phyloP scores from a whole-genome alignment of 2,888 invertebrate species.

The Noctua comes region DNA sequence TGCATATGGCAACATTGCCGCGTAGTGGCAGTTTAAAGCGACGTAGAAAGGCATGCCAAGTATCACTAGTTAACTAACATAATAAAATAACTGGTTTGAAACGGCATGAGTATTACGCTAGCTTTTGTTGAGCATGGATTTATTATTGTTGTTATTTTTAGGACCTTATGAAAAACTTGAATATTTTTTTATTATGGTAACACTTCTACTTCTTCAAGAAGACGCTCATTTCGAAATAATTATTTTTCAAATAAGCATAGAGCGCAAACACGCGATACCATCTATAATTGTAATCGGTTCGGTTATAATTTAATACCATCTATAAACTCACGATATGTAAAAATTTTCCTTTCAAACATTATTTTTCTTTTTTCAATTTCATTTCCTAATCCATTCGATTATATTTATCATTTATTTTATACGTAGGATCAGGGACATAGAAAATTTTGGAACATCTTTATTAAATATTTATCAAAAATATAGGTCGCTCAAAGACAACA shows the following conservation, averaged over 20 bases:
- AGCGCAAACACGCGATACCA: neutral
- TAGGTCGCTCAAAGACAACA: constrained; percentile 89
- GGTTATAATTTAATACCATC: neutral
- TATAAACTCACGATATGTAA: neutral
- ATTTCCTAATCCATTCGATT: neutral
- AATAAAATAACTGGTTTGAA: constrained; percentile 66
- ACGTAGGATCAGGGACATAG: constrained; percentile 38
- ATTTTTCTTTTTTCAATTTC: neutral
- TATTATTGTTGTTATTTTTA: constrained; percentile 38
- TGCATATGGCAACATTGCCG: constrained; percentile 24
- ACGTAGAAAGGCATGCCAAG: constrained; percentile 75
- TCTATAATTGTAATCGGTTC: neutral
- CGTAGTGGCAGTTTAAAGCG: constrained; percentile 70
- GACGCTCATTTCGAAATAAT: neutral
- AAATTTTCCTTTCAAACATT: neutral
- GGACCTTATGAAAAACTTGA: neutral
- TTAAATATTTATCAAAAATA: constrained; percentile 49
- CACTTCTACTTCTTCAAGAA: neutral
- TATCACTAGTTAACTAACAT: constrained; percentile 72
- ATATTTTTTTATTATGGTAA: neutral
- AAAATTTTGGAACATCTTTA: neutral
- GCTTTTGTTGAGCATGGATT: constrained; percentile 78
- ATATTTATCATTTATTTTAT: constrained; percentile 1
- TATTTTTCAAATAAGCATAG: neutral
- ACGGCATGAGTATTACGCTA: constrained; percentile 75